Base-by-base conservation (phyloP, 2,888 invertebrate species). In the Agonopterix subpropinquella region DNA sequence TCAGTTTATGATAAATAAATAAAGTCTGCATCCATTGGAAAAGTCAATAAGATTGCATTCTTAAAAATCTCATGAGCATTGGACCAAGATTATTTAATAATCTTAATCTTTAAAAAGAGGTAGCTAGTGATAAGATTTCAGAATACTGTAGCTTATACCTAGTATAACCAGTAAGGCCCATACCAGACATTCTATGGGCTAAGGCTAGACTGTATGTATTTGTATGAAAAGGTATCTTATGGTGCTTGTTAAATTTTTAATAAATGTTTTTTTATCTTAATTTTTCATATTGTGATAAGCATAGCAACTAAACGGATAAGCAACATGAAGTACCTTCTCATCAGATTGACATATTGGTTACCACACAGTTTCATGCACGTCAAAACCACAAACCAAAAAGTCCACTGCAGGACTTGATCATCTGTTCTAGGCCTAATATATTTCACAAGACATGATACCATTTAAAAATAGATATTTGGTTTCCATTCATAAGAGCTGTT, bases 1-100 rank as follows among this genome's bases (percentile, higher is more conserved):
- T 77, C 76, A 60, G 36, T 54, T 53, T 47, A 10, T 39, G 10
- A 9, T n/a, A 39, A 39, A n/a, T n/a, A n/a, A n/a, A 39, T 5
- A 37, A 37, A n/a, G 39, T n/a, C 28, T 28, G 28, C 39, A 51
- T 50, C 53, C 44, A 53, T 18, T 36, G 5, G n/a, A 37, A 45
- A 44, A 42, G 41, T 37, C 46, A 13, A 44, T 46, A 47, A 18
- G 15, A 47, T 13, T 35, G 36, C 11, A 44, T 28, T 36, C 44
- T 44, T 36, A 44, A 39, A 39, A 39, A n/a, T 28, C 28, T 28
- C 28, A 37, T 45, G 15, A 41, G 15, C 45, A 46, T 9, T 37
- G 47, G 55, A 41, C 8, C 28, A 39, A 46, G 43, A 46, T 37
- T 49, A 49, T 46, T 46, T 37, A 11, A 46, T 43, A 49, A 44